These are phyloP conservation scores for Acinonyx jubatus DNA, from an alignment of 2,113 vertebrate species.

Conservation along the genomic window DNA sequence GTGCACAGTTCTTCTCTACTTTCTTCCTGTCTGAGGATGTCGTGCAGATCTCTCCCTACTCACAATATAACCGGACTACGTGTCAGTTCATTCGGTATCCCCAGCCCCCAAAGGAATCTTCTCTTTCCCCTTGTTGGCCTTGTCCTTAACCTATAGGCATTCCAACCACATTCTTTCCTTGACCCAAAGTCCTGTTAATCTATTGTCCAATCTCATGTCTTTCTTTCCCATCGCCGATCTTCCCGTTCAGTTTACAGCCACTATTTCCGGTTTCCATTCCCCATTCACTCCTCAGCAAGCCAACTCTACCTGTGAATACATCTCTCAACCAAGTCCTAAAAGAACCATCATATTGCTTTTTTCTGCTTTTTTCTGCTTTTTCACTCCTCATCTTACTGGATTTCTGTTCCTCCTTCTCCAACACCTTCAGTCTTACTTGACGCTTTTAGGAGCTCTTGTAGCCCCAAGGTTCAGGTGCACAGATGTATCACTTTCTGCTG, in stretches of 20 bases:
- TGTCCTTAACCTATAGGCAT: not conserved
- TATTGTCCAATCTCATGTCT: not conserved
- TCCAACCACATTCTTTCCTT: not conserved
- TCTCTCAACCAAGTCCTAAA: not conserved
- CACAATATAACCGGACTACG: not conserved
- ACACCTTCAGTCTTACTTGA: not conserved
- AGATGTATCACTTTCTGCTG: not conserved
- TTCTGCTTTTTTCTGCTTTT: not conserved
- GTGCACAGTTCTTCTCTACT: not conserved
- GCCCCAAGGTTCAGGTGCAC: not conserved
- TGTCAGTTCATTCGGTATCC: not conserved
- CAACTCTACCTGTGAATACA: accelerated
- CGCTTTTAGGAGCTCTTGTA: not conserved
- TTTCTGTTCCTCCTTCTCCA: not conserved
- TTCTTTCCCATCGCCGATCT: not conserved
- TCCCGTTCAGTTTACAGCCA: not conserved
- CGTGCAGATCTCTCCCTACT: not conserved
- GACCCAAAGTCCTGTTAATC: not conserved
- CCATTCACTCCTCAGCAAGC: not conserved
- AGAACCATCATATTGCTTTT: not conserved
- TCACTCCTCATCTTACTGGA: not conserved
- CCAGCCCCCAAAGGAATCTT: not conserved
- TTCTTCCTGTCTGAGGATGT: not conserved
- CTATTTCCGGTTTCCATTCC: no score
- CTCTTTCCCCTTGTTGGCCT: not conserved